Evolutionary conservation across 2,888 invertebrate genomes (phyloP), one percentile per base, ranked within the genome.

Genomic region (Ecdyonurus torrentis): DNA sequence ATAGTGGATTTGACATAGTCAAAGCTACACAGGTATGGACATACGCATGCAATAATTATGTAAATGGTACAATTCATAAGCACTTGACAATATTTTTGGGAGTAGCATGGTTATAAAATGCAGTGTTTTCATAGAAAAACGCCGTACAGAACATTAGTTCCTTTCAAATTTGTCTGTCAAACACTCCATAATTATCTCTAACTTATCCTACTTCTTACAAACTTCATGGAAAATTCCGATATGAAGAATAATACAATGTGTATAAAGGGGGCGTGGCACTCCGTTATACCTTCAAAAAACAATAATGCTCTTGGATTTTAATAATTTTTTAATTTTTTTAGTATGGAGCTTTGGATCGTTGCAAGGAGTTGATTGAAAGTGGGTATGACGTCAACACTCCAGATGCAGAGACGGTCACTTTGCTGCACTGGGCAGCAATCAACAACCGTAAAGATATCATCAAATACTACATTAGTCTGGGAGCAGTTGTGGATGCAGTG

Each of bases 391-490:
- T 97, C 18, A 97, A 97, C 75, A 86, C 90, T 72, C 87, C 93
- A 59, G 98, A 99, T 75, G 81, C 83, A 67, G 98, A 99, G 76
- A 95, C 94, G 60, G 97, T 99, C 63, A 95, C 96, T 1, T 77
- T 99, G 61, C 78, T 99, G n/a, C 99, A 99, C 75, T 99, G 99
- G 99, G 98, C 98, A 52, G 90, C 98, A 20, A 99, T 99, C 72
- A 99, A 99, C 76, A 98, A 98, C 79, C 82, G 97, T 63, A 83
- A 86, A 68, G 94, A 97, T 70, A 90, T 98, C 69, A 91, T 96
- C 64, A 84, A 85, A 71, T 95, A 88, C 76, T 87, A 90, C 70
- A 80, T 97, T 67, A 83, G 86, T 64, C 89, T 89, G 72, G 95
- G 91, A 61, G 91, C 91, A 19, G 80, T 84, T 65, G 89, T 98